A percentile compares a stretch with the other conserved stretches of the same genome.
These are phyloP conservation scores for Euphydryas editha DNA, from an alignment of 2,888 invertebrate species.

Conservation along the genomic window DNA sequence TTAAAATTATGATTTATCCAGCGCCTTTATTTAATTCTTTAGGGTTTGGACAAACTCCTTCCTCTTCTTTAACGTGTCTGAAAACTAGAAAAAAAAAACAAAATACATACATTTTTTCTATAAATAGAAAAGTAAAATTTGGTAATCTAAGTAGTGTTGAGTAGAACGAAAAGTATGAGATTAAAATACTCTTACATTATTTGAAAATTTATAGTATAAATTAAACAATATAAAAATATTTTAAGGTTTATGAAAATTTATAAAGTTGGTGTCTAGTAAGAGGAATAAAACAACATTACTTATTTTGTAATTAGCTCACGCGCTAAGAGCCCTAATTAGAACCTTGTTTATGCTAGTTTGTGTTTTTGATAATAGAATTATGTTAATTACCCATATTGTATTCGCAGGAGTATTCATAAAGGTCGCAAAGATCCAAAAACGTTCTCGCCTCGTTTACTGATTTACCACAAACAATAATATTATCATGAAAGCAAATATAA, in stretches of 20 bases:
- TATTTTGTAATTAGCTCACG: neutral
- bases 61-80: constrained; percentile 75
- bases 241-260: too few species aligned
- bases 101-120: constrained; percentile 2
- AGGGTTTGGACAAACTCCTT: constrained; percentile 67
- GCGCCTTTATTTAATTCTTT: constrained; percentile 55
- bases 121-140: neutral
- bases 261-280: too few species aligned
- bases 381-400: constrained; percentile 64
- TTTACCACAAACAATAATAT: constrained; percentile 69
- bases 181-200: too few species aligned
- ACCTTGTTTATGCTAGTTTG: neutral
- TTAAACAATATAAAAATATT: too few species aligned
- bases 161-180: too few species aligned
- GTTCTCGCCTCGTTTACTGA: constrained; percentile 73
- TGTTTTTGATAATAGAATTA: neutral
- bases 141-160: neutral
- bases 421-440: constrained; percentile 73
- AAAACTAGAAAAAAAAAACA: constrained; percentile 58
- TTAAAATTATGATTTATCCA: constrained; percentile 47
- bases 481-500: constrained; percentile 72
- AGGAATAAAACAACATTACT: too few species aligned
- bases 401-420: constrained; percentile 76
- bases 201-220: too few species aligned
- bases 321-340: neutral